Base-by-base conservation (phyloP, 2,888 invertebrate genomes). In the Mactromeris polynyma region DNA sequence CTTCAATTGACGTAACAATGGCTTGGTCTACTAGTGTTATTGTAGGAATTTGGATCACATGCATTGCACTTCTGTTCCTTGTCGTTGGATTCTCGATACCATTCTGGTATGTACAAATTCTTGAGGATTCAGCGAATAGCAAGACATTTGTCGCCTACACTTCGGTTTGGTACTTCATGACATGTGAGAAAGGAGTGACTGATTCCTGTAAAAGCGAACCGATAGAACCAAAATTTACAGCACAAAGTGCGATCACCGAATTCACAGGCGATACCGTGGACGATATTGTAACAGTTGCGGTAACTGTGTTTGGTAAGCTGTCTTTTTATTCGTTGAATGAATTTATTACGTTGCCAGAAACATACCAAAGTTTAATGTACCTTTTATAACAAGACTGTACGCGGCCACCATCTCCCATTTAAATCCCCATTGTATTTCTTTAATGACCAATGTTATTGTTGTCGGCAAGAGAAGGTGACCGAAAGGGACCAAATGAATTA, bases 51-150 rank as follows among this genome's bases (percentile, higher is more conserved):
- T 88, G 88, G 85, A 82, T 86, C 6, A 80, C 88, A 46, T 91
- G 91, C 85, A 31, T 88, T 31, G 85, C 88, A 7, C 69, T 88
- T 26, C 33, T 90, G 21, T 82, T 90, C 19, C 58, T 89, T 33
- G 87, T 88, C 3, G 87, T 92, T 14, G 92, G 92, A 6, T 92
- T 89, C 33, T 86, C 92, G 4, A 92, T 90, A 21, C 92, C 92
- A 4, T 92, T 92, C 73, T 92, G 92, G 92, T 38, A 89, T 40
- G 64, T 51, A 11, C 21, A 36, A 9, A 26, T 33, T 0, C 51
- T n/a, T 11, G 54, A 81, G 4, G 80, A 77, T 7, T 54, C 81
- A 1, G 21, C 54, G 2, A 38, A 40, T 7, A 64, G 46, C n/a
- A 79, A 77, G 19, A 86, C 87, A n/a, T 89, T 79, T 42, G 78